Evolutionary conservation across 2,113 vertebrate species (phyloP).

Genomic region (Sporophila hypoxantha): DNA sequence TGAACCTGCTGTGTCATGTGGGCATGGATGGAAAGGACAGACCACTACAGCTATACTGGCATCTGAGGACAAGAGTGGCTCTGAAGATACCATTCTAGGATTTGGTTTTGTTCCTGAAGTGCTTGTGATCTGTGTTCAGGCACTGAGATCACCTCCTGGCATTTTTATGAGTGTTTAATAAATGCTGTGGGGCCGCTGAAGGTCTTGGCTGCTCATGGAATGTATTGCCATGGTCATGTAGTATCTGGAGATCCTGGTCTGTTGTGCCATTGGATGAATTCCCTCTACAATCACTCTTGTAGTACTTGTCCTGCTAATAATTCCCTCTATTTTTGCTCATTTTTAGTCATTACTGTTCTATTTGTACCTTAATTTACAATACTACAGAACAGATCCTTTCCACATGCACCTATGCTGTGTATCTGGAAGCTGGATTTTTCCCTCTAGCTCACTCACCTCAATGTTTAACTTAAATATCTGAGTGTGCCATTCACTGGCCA

Average conservation of each 20-base stretch:
- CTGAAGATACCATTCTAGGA: neutral
- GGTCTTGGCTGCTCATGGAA: neutral
- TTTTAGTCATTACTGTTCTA: neutral
- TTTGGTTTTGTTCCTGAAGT: neutral
- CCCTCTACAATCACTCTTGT: neutral
- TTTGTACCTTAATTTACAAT: neutral
- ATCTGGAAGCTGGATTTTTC: neutral
- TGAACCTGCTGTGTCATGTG: slow-evolving; percentile 24
- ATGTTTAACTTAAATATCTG: neutral
- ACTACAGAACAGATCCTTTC: neutral
- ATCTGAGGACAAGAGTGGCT: neutral
- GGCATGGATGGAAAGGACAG: neutral
- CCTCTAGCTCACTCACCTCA: neutral
- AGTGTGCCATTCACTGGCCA: neutral
- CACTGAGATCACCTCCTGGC: neutral
- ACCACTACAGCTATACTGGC: neutral
- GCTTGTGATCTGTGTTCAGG: neutral
- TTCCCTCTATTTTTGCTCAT: neutral
- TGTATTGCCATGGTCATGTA: neutral
- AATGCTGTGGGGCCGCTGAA: neutral
- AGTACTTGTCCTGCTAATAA: neutral
- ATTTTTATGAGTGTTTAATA: neutral
- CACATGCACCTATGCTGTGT: neutral
- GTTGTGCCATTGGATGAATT: neutral
- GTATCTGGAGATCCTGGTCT: neutral